Conservation (phyloP, 2,113 vertebrate genomes). For the Pristiophorus japonicus region DNA sequence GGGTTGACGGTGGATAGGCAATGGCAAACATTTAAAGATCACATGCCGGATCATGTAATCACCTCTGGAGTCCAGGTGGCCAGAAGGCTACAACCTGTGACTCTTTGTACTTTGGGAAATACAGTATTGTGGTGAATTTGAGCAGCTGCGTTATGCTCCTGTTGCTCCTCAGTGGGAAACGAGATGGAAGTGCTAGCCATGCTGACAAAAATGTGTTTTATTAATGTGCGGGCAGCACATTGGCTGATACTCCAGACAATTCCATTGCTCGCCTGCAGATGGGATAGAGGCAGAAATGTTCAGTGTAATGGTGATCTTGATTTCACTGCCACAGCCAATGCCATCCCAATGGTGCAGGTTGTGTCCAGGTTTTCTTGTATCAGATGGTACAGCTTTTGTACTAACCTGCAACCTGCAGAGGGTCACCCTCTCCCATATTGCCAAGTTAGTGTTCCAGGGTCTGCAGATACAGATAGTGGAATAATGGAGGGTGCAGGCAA, state of each 20-base stretch:
- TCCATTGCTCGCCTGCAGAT: not conserved
- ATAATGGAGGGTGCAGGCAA: not conserved
- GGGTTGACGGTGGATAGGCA: too few species aligned
- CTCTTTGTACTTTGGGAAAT: too few species aligned
- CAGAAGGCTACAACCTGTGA: too few species aligned
- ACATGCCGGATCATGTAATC: not conserved
- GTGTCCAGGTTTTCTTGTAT: not conserved
- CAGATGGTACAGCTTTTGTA: not conserved
- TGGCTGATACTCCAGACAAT: not conserved
- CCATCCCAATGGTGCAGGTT: not conserved
- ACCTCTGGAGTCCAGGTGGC: not conserved
- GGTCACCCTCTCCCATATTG: not conserved
- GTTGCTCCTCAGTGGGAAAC: not conserved
- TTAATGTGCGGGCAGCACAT: too few species aligned
- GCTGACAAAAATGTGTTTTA: not conserved
- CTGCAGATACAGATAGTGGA: not conserved
- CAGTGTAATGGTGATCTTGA: not conserved
- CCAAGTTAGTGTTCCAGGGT: not conserved
- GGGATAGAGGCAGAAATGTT: not conserved
- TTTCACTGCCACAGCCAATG: too few species aligned
- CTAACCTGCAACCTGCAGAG: not conserved
- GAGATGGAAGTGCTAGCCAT: not conserved
- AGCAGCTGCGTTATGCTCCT: not conserved
- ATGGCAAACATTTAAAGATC: too few species aligned
- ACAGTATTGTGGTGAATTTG: not conserved